Conservation (phyloP, 2,113 vertebrate species). For the Passer domesticus region DNA sequence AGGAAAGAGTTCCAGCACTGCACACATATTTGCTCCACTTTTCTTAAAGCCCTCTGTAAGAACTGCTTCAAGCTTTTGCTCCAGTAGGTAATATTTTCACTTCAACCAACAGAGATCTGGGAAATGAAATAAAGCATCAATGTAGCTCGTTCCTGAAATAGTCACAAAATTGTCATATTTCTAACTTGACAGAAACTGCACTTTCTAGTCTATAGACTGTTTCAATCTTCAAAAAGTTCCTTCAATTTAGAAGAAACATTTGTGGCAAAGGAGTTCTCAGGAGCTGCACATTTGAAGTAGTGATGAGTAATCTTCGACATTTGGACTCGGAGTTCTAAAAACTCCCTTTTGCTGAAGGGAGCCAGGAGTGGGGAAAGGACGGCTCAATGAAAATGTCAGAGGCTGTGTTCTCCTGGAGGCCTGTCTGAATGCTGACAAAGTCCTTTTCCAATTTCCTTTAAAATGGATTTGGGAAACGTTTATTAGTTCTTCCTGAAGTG, state of each 20-base stretch:
- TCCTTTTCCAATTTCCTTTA: conserved; percentile 11
- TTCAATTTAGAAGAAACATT: not conserved
- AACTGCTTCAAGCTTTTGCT: not conserved
- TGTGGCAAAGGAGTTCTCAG: not conserved
- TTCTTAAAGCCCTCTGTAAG: not conserved
- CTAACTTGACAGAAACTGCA: not conserved
- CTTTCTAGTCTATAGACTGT: not conserved
- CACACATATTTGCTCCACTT: not conserved
- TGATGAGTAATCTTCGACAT: not conserved
- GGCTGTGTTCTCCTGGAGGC: not conserved
- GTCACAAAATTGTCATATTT: not conserved
- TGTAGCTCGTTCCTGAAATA: not conserved
- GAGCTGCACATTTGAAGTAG: not conserved
- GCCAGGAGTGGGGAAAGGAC: not conserved
- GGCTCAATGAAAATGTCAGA: not conserved
- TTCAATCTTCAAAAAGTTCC: not conserved
- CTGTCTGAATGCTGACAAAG: conserved; percentile 1
- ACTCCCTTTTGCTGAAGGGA: not conserved
- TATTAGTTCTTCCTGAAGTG: conserved; percentile 45
- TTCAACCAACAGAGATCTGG: not conserved
- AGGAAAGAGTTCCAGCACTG: not conserved
- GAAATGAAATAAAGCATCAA: not conserved
- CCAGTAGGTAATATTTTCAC: not conserved
- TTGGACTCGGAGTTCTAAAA: not conserved
- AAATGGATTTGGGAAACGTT: not conserved